Conservation (phyloP, 2,113 vertebrate genomes). For the Gambusia affinis region DNA sequence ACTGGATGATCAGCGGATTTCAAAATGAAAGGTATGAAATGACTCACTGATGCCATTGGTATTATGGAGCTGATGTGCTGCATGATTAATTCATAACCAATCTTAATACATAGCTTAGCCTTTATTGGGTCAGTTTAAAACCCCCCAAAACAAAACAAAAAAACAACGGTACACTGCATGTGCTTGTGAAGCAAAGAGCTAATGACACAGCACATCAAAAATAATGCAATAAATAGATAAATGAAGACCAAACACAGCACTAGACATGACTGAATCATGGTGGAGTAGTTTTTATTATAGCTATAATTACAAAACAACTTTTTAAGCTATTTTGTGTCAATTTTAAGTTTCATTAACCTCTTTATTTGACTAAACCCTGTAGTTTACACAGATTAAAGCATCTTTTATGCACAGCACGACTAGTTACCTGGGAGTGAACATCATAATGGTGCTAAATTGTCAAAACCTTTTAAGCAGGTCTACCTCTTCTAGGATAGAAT, state of each 20-base stretch:
- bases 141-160: too few species aligned
- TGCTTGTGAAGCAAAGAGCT: neutral
- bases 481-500: neutral
- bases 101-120: neutral
- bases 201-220: neutral
- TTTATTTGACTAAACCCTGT: neutral
- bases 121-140: neutral
- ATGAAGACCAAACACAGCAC: neutral
- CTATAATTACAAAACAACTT: too few species aligned
- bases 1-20: conserved; percentile 18
- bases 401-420: neutral
- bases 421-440: neutral
- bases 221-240: neutral
- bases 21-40: conserved; percentile 30
- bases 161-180: neutral
- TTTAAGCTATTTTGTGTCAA: too few species aligned
- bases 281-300: neutral
- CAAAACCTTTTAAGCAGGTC: too few species aligned
- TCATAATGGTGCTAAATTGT: neutral
- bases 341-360: neutral
- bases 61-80: conserved; percentile 6
- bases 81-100: neutral
- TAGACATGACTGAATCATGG: neutral
- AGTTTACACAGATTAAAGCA: neutral
- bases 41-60: neutral